Conservation (phyloP, 2,888 invertebrate genomes). For the Caradrina clavipalpis region DNA sequence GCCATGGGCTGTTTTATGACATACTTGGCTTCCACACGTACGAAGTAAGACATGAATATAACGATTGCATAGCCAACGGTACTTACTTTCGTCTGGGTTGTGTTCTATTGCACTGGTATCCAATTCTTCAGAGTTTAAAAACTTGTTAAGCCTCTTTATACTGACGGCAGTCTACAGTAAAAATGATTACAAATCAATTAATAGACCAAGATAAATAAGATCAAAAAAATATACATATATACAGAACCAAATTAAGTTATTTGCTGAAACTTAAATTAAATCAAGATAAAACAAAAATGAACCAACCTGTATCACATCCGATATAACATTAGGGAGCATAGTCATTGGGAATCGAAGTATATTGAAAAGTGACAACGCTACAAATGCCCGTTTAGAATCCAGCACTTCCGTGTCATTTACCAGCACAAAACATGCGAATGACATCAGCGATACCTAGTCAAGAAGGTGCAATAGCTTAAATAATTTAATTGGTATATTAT, state of each 20-base stretch:
- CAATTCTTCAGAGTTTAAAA: slow-evolving; percentile 97
- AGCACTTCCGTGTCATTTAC: slow-evolving; percentile 95
- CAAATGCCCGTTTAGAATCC: slow-evolving; percentile 97
- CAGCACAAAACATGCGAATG: slow-evolving; percentile 97
- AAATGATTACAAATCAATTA: slow-evolving; percentile 19
- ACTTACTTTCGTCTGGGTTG: slow-evolving; percentile 94
- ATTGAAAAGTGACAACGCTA: slow-evolving; percentile 99
- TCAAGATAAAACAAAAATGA: slow-evolving; percentile 32
- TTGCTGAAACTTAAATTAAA: not conserved
- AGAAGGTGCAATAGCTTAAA: slow-evolving; percentile 16
- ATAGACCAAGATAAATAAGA: not conserved
- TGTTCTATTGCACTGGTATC: slow-evolving; percentile 95
- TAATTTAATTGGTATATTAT: not conserved
- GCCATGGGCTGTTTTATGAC: too few species aligned
- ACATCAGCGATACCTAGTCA: slow-evolving; percentile 94
- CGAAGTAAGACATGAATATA: not conserved
- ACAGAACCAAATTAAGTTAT: not conserved
- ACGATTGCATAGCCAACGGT: not conserved
- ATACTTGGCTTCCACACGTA: too few species aligned
- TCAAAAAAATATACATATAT: not conserved
- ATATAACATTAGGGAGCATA: slow-evolving; percentile 98
- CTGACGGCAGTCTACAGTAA: slow-evolving; percentile 95
- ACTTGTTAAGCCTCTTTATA: slow-evolving; percentile 97
- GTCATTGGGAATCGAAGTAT: slow-evolving; percentile 98
- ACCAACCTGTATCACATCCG: slow-evolving; percentile 97